Evolutionary conservation across 2,113 vertebrate species (phyloP), one percentile per base, ranked within the genome.

Genomic region (Ramphastos sulfuratus): DNA sequence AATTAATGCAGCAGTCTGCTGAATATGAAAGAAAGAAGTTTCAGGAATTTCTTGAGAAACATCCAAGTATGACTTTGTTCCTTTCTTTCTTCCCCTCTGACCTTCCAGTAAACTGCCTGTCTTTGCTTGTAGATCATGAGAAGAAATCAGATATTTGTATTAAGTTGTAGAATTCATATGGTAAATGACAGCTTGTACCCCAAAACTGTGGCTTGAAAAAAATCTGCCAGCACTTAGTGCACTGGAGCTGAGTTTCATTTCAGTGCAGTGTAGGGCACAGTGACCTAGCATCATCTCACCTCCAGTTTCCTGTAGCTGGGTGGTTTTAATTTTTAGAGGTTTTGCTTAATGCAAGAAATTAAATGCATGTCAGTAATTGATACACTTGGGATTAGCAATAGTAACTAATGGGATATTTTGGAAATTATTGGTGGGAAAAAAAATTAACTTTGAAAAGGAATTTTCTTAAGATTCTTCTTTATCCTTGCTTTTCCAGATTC

Each of bases 1-100:
- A 99, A 93, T 97, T 99, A 95, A 98, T 99, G 98, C 98, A 99
- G 96, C 99, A 99, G 77, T 99, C 99, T 5, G 99, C 98, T 48
- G 99, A 99, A 85, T 99, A 99, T n/a, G 99, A 99, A 97, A 98
- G 99, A 94, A 98, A 98, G 97, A 99, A 99, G 96, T 99, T 99
- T 97, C 98, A 99, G 94, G 98, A 98, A 83, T 98, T 99, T 91
- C 95, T 99, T 96, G 98, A 99, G 78, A 99, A 99, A 97, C 99
- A 99, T 60, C 99, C 98, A 73, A 98, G 99, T 99, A 98, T 96
- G 98, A 92, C 87, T 95, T 94, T 75, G 55, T 95, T 97, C 78
- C 77, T 96, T 96, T 93, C 86, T 96, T 96, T 94, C 86, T 94
- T 90, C 86, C 94, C 89, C 63, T 79, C 66, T 92, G 86, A 86